Evolutionary conservation across 2,888 invertebrate species (phyloP), one percentile per base, ranked within the genome.

Genomic region (Odontothrips loti): DNA sequence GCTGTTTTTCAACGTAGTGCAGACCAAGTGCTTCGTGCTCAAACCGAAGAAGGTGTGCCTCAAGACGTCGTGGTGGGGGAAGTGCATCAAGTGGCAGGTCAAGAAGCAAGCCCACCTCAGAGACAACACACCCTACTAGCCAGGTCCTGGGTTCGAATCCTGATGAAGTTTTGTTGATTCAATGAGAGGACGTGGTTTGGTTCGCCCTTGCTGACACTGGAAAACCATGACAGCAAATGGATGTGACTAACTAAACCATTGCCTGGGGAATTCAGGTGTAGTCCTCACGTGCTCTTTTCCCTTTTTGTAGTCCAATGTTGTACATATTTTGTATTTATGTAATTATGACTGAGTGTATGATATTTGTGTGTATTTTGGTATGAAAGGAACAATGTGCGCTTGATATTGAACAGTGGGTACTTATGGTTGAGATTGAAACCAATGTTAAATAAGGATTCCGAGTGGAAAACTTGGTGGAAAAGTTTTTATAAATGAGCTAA

Each of bases 1-100:
- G 85, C 89, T 98, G 51, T 98, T 96, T 90, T 98, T 98, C 91
- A 96, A 98, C 88, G 91, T 97, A 79, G 93, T 98, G n/a, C 96
- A 96, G 86, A 95, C 96, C 0, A 95, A 96, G 86, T 98, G 98
- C 86, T 98, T 98, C 88, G 91, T 94, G 0, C 89, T 98, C 78
- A 94, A 94, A 85, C 91, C 92, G 1, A 93, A 94, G 84, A 92
- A 92, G 84, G 89, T 92, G 47, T 98, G 98, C 88, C 89, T 90
- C 11, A 90, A 93, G 84, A 89, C 93, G 10, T 92, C 93, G 0
- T 95, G 95, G 93, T 93, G 93, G 92, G 96, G 96, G 0, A 92
- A 92, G 84, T 97, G 97, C 85, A 85, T 96, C 63, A 91, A 92
- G 83, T 89, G 91, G 83, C 91, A 90, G 9, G 89, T 90, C 84